Conservation (phyloP, 2,797 vertebrate genomes). For the Sebastiscus tertius region DNA sequence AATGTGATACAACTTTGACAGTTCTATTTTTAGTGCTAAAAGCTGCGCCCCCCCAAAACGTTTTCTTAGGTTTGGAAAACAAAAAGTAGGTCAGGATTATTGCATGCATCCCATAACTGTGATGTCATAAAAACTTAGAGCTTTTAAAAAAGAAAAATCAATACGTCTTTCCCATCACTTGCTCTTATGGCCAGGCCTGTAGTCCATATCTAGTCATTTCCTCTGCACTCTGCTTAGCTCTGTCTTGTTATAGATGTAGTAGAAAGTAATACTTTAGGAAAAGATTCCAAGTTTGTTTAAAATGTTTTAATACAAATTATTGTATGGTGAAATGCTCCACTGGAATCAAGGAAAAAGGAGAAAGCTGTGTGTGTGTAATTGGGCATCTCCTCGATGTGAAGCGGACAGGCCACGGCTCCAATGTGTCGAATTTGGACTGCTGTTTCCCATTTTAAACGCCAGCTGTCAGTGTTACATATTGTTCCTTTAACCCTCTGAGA, state of each 20-base stretch:
- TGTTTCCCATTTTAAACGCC: no score
- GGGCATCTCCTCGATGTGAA: neutral
- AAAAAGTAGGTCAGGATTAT: neutral
- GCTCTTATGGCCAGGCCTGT: neutral
- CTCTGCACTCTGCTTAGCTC: neutral
- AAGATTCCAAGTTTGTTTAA: neutral
- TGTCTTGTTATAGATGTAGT: neutral
- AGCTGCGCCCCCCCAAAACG: accelerated
- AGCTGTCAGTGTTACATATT: no score
- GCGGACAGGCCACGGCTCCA: no score
- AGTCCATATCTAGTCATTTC: neutral
- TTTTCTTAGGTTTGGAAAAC: neutral
- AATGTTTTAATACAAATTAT: neutral
- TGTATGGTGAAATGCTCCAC: neutral
- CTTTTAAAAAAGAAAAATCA: neutral
- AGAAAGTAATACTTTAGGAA: neutral
- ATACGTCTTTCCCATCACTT: neutral
- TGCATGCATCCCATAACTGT: neutral
- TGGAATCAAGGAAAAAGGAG: neutral
- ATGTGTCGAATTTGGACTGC: no score
- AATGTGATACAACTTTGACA: neutral
- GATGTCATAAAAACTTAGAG: neutral
- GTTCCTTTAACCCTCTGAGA: no score
- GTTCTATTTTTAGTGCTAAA: neutral
- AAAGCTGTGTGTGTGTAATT: neutral